Conservation (phyloP, 2,797 vertebrate genomes). For the Leuciscus waleckii region DNA sequence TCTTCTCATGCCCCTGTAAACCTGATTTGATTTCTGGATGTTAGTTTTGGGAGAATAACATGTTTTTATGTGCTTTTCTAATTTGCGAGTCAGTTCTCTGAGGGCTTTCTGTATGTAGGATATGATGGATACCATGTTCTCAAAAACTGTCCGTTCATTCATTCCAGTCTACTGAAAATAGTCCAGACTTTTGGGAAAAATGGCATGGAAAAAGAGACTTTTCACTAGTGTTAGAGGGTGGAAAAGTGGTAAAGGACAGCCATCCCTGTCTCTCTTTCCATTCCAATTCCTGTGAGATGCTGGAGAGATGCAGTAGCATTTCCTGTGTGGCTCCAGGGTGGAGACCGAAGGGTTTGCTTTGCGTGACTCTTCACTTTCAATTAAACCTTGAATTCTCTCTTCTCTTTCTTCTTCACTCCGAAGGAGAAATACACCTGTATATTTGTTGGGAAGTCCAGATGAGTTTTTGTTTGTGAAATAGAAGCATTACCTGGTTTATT, state of each 20-base stretch:
- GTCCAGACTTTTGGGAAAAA: slow-evolving; percentile 8
- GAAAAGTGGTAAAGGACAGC: slow-evolving; percentile 27
- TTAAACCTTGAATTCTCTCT: slow-evolving; percentile 73
- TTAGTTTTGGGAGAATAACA: not conserved
- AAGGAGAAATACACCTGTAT: not conserved
- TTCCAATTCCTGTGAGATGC: slow-evolving; percentile 78
- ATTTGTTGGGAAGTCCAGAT: not conserved
- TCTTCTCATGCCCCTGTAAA: not conserved
- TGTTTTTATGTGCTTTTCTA: slow-evolving; percentile 18
- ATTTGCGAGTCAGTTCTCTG: not conserved
- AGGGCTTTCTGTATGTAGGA: not conserved
- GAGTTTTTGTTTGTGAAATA: slow-evolving; percentile 15
- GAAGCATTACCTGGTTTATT: not conserved
- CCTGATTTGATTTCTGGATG: slow-evolving; percentile 15
- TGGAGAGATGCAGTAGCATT: slow-evolving; percentile 79
- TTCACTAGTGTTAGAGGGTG: not conserved
- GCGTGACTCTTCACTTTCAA: slow-evolving; percentile 75
- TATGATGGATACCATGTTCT: slow-evolving; percentile 1
- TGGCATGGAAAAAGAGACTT: slow-evolving; percentile 15
- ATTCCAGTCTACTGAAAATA: slow-evolving; percentile 35
- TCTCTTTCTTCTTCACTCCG: not conserved
- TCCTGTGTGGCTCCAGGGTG: slow-evolving; percentile 77
- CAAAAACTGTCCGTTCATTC: slow-evolving; percentile 16
- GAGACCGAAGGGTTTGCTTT: slow-evolving; percentile 10
- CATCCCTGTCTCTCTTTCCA: slow-evolving; percentile 59